Conservation (phyloP, 2,888 invertebrate genomes). For the Drosophila pullipes region DNA sequence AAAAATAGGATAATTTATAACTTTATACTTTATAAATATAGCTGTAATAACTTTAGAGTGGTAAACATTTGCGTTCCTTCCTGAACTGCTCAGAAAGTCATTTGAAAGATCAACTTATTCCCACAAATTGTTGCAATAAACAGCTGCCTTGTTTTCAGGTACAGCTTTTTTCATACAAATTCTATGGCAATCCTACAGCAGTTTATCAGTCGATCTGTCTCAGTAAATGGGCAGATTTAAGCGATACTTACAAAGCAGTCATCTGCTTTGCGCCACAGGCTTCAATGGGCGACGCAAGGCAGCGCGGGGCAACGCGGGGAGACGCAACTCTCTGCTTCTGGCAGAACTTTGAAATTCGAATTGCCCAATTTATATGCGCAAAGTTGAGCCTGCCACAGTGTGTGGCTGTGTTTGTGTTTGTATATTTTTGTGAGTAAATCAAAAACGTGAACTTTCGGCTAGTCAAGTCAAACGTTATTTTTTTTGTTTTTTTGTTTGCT, state of each 20-base stretch:
- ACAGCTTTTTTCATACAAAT: background rate
- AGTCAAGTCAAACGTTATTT: conserved; percentile 55
- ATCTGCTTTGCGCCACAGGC: conserved; percentile 4
- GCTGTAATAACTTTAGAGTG: background rate
- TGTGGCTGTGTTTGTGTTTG: conserved; percentile 24
- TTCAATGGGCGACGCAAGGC: background rate
- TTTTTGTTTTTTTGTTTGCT: background rate
- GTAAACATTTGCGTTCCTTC: background rate
- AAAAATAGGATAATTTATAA: background rate
- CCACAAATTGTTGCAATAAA: background rate
- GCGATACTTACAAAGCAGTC: conserved; percentile 30
- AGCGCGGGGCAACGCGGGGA: background rate
- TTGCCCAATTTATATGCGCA: conserved; percentile 74
- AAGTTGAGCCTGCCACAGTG: conserved; percentile 48
- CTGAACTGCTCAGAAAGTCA: background rate
- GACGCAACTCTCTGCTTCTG: conserved; percentile 23
- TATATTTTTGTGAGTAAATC: conserved; percentile 60
- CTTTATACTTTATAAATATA: background rate
- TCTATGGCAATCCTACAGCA: conserved; percentile 7
- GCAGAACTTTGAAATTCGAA: conserved; percentile 48
- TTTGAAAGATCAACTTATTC: background rate
- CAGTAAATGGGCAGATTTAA: conserved; percentile 48
- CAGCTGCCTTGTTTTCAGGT: background rate
- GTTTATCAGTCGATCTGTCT: conserved; percentile 19
- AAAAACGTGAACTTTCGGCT: conserved; percentile 74